Conservation (phyloP, 2,113 vertebrate genomes). For the Turdus rufiventris region DNA sequence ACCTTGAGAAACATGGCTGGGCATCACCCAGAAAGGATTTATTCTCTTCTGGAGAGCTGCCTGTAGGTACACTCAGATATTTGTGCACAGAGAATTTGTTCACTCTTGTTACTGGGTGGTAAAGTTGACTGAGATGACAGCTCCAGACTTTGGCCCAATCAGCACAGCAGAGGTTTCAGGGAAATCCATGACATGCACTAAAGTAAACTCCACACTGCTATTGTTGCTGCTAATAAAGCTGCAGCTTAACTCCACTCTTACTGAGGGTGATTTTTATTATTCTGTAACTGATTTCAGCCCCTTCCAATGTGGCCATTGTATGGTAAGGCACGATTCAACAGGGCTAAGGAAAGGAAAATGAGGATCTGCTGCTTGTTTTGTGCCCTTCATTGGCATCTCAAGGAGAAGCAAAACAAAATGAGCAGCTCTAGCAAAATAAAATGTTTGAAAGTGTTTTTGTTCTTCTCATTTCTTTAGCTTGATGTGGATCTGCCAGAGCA, state of each 20-base stretch:
- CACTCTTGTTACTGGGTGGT: not conserved
- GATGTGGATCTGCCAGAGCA: not conserved
- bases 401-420: not conserved
- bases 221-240: not conserved
- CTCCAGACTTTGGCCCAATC: not conserved
- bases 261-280: rapidly evolving
- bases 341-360: not conserved
- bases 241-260: not conserved
- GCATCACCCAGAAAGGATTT: not conserved
- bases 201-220: not conserved
- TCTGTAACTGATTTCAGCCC: not conserved
- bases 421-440: not conserved
- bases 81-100: not conserved
- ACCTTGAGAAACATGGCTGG: not conserved
- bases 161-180: not conserved
- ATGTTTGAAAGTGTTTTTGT: not conserved
- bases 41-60: not conserved
- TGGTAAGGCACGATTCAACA: not conserved
- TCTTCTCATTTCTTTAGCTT: not conserved
- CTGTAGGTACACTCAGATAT: not conserved
- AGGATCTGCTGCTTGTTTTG: not conserved
- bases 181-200: not conserved
- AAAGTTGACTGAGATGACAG: not conserved
- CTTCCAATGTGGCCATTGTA: not conserved
- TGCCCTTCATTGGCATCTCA: not conserved